Conservation (phyloP, 2,797 vertebrate species). For the Macropus fuliginosus region DNA sequence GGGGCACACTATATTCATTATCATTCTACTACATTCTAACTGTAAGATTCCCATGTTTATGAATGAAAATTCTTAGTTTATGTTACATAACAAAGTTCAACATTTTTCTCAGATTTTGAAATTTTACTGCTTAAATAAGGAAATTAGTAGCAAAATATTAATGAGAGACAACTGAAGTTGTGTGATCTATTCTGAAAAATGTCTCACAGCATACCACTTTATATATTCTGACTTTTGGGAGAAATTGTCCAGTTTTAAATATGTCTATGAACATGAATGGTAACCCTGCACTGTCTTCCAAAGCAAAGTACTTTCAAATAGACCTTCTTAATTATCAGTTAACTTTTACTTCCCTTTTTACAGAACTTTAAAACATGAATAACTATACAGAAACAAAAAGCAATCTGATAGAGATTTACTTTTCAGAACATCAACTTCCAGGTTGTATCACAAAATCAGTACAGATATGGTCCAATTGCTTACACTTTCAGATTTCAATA, state of each 20-base stretch:
- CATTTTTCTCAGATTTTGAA: too few relatives aligned
- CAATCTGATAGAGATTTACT: neutral
- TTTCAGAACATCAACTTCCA: neutral
- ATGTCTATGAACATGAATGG: neutral
- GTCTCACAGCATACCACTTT: neutral
- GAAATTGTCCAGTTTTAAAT: slow-evolving; percentile 13
- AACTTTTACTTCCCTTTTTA: neutral
- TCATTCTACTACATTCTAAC: neutral
- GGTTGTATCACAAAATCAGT: neutral
- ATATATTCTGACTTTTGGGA: slow-evolving; percentile 11
- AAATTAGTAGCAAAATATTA: too few relatives aligned
- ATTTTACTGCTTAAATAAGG: too few relatives aligned
- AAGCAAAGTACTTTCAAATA: neutral
- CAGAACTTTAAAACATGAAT: neutral
- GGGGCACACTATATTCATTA: neutral
- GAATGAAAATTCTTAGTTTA: too few relatives aligned
- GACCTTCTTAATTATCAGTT: neutral
- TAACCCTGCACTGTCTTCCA: neutral
- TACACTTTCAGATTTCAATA: neutral
- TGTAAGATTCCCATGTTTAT: too few relatives aligned
- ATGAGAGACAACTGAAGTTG: too few relatives aligned
- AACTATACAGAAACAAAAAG: neutral
- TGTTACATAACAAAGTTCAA: too few relatives aligned
- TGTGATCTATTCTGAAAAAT: neutral
- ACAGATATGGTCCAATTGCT: neutral